Base-by-base conservation (phyloP, 2,888 invertebrate genomes). In the Acrocera orbiculus region DNA sequence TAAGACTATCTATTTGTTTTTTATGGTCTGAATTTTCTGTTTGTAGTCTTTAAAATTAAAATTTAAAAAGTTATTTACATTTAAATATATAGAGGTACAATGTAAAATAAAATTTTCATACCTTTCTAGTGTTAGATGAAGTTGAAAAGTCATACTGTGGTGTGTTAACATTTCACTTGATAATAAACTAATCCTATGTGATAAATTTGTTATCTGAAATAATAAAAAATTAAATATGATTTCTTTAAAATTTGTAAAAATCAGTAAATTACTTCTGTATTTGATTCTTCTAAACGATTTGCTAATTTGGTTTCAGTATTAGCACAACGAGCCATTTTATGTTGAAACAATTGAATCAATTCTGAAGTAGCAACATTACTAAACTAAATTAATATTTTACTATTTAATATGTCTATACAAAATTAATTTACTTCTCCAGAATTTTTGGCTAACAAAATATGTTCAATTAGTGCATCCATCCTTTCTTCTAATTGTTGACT, bases 91-190 rank as follows among this genome's bases (percentile, higher is more conserved):
- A 9, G 13, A 3, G 22, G 23, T 16, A 25, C 6, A 24, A 30
- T 13, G 9, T 3, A 16, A 16, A 17, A 25, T 11, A 32, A 9
- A 22, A 22, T 13, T 17, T 4, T 39, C 46, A 37, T 13, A 55
- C 53, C 53, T 46, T 36, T 58, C 58, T 30, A 52, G 53, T 36
- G 48, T 54, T 22, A 58, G 51, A 35, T 57, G 52, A 36, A 58
- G 37, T 40, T 58, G 54, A 36, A 56, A 58, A 44, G 57, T 58
- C 40, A 51, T 53, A 16, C 47, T 47, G 33, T 57, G 51, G 25
- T 53, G 56, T 32, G 47, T 50, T 27, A 56, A 48, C 20, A 58
- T 34, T 29, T 58, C 54, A 3, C 52, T 53, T 34, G 48, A 54
- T 40, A 55, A 53, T n/a, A 57, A 44, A 36, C 49, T 49, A 11